Base-by-base conservation (phyloP, 1,140 invertebrate species). In the Leptopilina boulardi region DNA sequence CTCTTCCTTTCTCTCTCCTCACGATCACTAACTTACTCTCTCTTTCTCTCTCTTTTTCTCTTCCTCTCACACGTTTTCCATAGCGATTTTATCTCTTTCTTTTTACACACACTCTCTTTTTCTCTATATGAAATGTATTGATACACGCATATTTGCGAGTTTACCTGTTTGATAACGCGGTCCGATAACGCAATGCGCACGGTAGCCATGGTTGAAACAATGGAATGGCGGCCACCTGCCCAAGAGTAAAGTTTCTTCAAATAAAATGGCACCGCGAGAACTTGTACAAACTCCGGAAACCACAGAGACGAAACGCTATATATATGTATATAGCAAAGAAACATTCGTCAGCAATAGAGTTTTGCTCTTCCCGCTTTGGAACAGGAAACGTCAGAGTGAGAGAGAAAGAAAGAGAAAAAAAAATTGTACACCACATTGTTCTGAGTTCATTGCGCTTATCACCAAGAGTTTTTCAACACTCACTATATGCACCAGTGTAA, bases 141-240 rank as follows among this genome's bases (percentile, higher is more conserved):
- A 59, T 13, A 34, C 26, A 18, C 9, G 5, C 34, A 38, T 38
- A 38, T n/a, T n/a, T 9, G 42, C 70, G 72, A 78, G 78, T 70
- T 76, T 82, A 79, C 75, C 80, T 74, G 78, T 77, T 76, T 82
- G 86, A 87, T 87, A 84, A 83, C 82, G 78, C 79, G 75, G 77
- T 51, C 80, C 80, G 86, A 86, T 86, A 86, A 83, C 76, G 77
- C 79, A 78, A 79, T 75, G 80, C 80, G 34, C 34, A 15, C 77
- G 44, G 71, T 71, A 78, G 84, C 83, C 82, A 86, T 83, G 77
- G 81, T 38, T 80, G 82, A 83, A 83, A 87, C 86, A 88, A 88
- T 87, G 79, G 81, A 83, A 88, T 88, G 86, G 85, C 85, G 83
- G 83, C 82, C 82, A 79, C 82, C 73, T 74, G 77, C 71, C 71